Percentiles rank a stretch among this genome's conserved stretches.
These are phyloP conservation scores for Caradrina kadenii DNA, from an alignment of 2,888 invertebrate genomes.

Conservation along the genomic window DNA sequence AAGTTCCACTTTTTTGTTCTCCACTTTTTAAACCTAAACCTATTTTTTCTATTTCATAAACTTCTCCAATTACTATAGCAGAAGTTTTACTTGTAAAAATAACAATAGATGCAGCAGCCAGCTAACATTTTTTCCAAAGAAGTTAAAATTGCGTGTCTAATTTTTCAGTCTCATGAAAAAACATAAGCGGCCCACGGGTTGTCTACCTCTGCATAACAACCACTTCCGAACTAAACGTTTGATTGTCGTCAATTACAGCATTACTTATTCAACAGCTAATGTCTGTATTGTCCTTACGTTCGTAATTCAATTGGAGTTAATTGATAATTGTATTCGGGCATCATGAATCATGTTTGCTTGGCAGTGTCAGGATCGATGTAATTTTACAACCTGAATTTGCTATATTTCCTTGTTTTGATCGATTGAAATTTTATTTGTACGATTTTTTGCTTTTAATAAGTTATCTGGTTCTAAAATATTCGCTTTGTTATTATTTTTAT, in stretches of 20 bases:
- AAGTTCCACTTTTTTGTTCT: background rate
- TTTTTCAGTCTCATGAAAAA: background rate
- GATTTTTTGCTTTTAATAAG: background rate
- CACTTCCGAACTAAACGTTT: constrained; percentile 32
- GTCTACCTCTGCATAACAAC: constrained; percentile 19
- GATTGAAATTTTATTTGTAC: background rate
- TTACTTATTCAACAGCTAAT: constrained; percentile 55
- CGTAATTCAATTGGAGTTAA: constrained; percentile 55
- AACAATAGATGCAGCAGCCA: background rate
- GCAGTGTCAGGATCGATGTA: constrained; percentile 33
- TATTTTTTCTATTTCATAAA: background rate
- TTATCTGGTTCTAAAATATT: background rate
- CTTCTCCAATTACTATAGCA: background rate
- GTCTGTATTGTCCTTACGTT: constrained; percentile 47
- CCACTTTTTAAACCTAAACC: no score
- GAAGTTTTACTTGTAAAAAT: background rate
- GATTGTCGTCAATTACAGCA: constrained; percentile 42
- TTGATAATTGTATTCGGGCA: constrained; percentile 62
- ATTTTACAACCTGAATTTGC: constrained; percentile 33
- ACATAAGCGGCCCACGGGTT: constrained; percentile 8
- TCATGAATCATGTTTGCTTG: constrained; percentile 52
- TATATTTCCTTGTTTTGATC: constrained; percentile 17
- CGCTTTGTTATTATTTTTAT: background rate
- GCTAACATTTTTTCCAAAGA: background rate
- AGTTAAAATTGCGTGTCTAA: background rate